Conservation (phyloP, 2,888 invertebrate species). For the Eutolmus rufibarbis region DNA sequence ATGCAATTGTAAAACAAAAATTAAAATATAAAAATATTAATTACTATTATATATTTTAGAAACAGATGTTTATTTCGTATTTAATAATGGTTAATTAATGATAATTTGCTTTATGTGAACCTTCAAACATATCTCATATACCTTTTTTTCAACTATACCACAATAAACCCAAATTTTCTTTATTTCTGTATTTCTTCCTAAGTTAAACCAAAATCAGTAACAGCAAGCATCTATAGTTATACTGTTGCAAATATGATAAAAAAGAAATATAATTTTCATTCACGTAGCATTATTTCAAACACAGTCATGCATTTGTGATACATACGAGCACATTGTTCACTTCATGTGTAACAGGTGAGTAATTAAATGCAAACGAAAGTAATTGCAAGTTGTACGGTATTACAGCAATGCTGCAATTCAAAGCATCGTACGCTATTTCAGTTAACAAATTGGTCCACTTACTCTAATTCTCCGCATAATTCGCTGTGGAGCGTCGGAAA, state of each 20-base stretch:
- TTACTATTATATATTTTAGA: too few species aligned
- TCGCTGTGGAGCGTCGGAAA: not conserved
- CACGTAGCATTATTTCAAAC: not conserved
- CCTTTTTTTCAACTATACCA: too few species aligned
- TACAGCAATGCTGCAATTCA: not conserved
- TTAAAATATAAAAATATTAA: too few species aligned
- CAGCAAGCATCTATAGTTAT: not conserved
- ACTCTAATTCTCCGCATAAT: not conserved
- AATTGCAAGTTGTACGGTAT: not conserved
- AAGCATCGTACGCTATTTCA: not conserved
- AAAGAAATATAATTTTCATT: not conserved
- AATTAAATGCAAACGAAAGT: not conserved
- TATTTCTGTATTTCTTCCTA: too few species aligned
- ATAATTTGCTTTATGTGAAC: too few species aligned
- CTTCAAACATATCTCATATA: too few species aligned
- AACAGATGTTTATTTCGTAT: too few species aligned
- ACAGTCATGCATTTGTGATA: not conserved
- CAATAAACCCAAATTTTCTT: too few species aligned
- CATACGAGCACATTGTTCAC: not conserved
- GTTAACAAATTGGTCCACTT: not conserved
- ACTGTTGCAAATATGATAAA: not conserved
- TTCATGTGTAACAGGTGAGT: not conserved
- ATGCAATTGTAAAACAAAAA: too few species aligned
- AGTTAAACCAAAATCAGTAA: too few species aligned
- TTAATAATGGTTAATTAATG: too few species aligned